Evolutionary conservation across 2,888 invertebrate species (phyloP).

Genomic region (Meliscaeva auricollis): DNA sequence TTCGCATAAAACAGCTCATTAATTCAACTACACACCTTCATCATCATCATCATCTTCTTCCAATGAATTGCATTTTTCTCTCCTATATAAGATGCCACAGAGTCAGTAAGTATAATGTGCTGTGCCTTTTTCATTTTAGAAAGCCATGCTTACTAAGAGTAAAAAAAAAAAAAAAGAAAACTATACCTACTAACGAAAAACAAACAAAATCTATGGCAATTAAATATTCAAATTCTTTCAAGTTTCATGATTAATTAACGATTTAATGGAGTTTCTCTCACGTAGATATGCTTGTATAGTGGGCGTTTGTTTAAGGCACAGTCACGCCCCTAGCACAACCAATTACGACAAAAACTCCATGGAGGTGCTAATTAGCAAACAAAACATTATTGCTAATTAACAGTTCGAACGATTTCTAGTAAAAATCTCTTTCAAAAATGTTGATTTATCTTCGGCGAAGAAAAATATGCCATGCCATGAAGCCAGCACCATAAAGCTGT

Average conservation of each 20-base stretch:
- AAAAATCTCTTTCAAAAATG: constrained; percentile 60
- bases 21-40: constrained; percentile 31
- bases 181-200: constrained; percentile 15
- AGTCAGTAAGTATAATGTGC: background rate
- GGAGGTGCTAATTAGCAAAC: constrained; percentile 75
- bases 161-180: background rate
- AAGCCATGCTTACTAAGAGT: constrained; percentile 1
- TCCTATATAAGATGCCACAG: background rate
- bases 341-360: constrained; percentile 69
- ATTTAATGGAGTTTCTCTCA: constrained; percentile 48
- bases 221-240: constrained; percentile 70
- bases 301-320: constrained; percentile 67
- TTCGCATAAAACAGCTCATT: constrained; percentile 30
- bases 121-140: constrained; percentile 27
- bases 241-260: constrained; percentile 75
- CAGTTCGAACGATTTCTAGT: constrained; percentile 66
- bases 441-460: constrained; percentile 67
- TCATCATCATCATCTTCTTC: background rate
- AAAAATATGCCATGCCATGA: constrained; percentile 27
- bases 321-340: constrained; percentile 68
- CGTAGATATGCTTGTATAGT: constrained; percentile 18
- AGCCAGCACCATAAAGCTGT: background rate
- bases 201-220: constrained; percentile 61
- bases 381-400: constrained; percentile 74
- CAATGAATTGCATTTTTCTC: constrained; percentile 23